Conservation (phyloP, 2,888 invertebrate species). For the Orthonychiurus folsomi region DNA sequence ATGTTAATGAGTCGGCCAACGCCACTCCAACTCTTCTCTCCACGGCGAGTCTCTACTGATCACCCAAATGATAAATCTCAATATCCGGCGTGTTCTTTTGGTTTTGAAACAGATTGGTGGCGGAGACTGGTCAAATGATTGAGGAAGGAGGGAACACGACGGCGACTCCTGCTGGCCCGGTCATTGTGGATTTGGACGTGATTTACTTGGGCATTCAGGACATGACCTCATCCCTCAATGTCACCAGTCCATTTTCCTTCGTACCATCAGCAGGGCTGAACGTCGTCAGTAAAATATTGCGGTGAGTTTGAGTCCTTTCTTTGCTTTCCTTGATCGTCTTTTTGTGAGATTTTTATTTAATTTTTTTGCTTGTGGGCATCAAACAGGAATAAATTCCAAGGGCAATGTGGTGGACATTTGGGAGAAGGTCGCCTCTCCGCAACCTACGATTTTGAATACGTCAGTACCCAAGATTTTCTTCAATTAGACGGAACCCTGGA, state of each 20-base stretch:
- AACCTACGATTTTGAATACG: conserved; percentile 17
- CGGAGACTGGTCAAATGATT: not conserved
- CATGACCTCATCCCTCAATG: conserved; percentile 24
- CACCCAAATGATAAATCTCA: no score
- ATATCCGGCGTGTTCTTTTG: not conserved
- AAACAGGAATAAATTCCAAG: conserved; percentile 21
- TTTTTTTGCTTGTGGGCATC: not conserved
- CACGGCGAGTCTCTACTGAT: no score
- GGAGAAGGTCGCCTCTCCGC: conserved; percentile 25
- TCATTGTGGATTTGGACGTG: not conserved
- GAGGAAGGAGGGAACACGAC: no score
- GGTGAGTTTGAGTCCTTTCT: not conserved
- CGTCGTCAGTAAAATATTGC: not conserved
- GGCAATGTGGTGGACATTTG: conserved; percentile 30
- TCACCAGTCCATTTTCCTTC: conserved; percentile 18
- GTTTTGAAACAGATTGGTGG: no score
- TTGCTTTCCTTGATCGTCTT: not conserved
- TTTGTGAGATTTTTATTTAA: not conserved
- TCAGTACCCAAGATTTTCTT: not conserved
- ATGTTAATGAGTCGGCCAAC: no score
- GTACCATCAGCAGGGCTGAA: not conserved
- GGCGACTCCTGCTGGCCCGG: not conserved
- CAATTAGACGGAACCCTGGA: conserved; percentile 14
- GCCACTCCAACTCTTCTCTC: no score
- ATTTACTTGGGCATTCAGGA: not conserved